Conservation (phyloP, 2,113 vertebrate genomes). For the Anas platyrhynchos region DNA sequence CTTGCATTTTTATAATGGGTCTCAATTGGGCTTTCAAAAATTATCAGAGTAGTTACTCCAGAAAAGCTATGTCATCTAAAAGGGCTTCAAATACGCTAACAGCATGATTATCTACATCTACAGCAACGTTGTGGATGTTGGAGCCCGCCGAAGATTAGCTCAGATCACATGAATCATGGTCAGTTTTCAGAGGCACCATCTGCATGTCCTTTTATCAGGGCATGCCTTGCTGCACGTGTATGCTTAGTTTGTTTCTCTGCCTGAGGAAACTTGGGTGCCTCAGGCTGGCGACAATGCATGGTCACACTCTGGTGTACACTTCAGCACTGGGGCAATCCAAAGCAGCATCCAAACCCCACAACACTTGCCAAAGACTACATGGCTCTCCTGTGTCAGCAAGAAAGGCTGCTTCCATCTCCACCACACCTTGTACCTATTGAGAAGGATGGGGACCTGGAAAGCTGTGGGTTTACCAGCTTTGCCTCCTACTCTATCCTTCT, state of each 20-base stretch:
- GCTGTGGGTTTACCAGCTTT: neutral
- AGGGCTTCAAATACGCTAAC: neutral
- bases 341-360: neutral
- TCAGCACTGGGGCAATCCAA: neutral
- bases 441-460: neutral
- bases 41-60: neutral
- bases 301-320: neutral
- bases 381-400: neutral
- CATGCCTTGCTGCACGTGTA: neutral
- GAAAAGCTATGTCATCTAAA: neutral
- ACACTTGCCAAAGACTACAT: neutral
- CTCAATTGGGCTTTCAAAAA: neutral
- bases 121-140: neutral
- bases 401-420: neutral
- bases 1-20: neutral
- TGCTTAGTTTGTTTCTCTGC: neutral
- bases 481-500: neutral
- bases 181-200: neutral
- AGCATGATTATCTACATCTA: neutral
- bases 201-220: neutral
- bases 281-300: neutral
- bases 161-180: neutral
- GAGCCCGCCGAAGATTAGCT: accelerated
- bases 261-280: neutral
- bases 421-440: neutral